phyloP scores from a whole-genome alignment of 2,888 invertebrate genomes.

The Andrena bicolor region DNA sequence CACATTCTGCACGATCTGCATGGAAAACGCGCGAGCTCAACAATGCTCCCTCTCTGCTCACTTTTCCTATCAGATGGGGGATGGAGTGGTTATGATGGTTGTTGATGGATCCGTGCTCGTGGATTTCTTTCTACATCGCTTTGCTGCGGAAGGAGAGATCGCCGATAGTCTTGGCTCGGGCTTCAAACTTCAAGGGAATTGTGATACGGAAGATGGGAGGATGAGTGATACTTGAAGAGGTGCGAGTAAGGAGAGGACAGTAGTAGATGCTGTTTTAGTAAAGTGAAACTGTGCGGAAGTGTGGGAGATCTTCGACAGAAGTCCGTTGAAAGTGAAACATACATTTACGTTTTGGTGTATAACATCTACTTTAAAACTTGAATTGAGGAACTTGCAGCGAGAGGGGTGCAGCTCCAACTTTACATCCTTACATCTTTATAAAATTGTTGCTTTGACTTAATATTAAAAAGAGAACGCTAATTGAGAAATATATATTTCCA shows the following conservation, averaged over 20 bases:
- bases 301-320: too few species aligned
- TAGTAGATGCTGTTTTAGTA: conserved; percentile 18
- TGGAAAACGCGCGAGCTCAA: conserved; percentile 30
- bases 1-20: conserved; percentile 33
- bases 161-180: background rate
- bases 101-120: conserved; percentile 41
- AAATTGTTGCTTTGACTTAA: too few species aligned
- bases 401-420: too few species aligned
- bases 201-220: background rate
- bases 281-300: background rate
- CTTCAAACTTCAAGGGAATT: background rate
- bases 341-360: too few species aligned
- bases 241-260: conserved; percentile 8
- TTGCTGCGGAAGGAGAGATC: background rate
- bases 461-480: too few species aligned
- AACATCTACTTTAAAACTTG: too few species aligned
- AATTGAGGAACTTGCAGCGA: too few species aligned
- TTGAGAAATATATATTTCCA: too few species aligned
- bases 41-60: background rate
- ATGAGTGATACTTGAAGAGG: background rate
- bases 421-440: too few species aligned
- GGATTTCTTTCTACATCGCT: conserved; percentile 33
- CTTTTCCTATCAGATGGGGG: background rate
- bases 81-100: conserved; percentile 31
- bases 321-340: too few species aligned